Evolutionary conservation across 23 tunicate genomes (phyloP).

Genomic region (Botrylloides violaceus): DNA sequence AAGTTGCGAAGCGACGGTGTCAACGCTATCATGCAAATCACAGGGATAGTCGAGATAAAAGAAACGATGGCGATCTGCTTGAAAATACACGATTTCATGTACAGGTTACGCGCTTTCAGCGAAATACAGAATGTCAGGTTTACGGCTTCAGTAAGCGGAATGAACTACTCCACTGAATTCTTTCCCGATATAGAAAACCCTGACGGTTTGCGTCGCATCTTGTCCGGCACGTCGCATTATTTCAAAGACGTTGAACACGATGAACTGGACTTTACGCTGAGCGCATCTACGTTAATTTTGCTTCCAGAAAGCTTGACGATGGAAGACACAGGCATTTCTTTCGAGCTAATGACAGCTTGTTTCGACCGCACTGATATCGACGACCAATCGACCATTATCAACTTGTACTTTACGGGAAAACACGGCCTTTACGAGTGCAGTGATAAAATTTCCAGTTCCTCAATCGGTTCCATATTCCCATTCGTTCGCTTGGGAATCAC

Average conservation of each 20-base stretch:
- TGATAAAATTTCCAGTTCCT: not conserved
- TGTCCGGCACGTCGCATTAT: slow-evolving; percentile 1
- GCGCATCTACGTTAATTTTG: not conserved
- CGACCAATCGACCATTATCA: not conserved
- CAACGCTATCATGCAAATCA: not conserved
- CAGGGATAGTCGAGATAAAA: not conserved
- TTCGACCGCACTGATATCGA: not conserved
- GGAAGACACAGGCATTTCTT: not conserved
- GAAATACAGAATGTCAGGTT: not conserved
- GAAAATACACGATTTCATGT: slow-evolving; percentile 16
- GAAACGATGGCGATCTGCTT: not conserved
- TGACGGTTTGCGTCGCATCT: not conserved
- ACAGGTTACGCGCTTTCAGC: slow-evolving; percentile 4
- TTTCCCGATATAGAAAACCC: not conserved
- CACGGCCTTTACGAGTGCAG: not conserved
- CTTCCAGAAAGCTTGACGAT: not conserved
- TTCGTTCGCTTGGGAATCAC: not conserved
- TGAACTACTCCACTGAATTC: slow-evolving; percentile 11
- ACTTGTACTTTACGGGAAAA: not conserved
- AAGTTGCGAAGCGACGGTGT: slow-evolving; percentile 4
- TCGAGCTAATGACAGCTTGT: not conserved
- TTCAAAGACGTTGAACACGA: not conserved
- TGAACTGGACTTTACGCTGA: not conserved
- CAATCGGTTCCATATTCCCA: slow-evolving; percentile 4
- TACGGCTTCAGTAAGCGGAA: slow-evolving; percentile 3